Base-by-base conservation (phyloP, 2,113 vertebrate species). In the Trochalopteron elliotii region DNA sequence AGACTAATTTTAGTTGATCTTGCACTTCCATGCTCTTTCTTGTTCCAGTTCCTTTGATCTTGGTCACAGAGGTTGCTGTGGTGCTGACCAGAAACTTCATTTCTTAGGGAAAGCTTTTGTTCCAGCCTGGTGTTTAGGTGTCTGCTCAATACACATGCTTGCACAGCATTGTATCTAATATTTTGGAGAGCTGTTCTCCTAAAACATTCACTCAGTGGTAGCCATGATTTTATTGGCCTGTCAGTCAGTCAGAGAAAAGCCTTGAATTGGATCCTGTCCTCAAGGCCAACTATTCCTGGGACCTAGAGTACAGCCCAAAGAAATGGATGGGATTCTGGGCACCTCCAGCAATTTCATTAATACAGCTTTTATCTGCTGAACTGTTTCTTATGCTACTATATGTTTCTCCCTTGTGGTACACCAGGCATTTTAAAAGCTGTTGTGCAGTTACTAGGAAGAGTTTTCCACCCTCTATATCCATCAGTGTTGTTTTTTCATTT, bases 41-140 rank as follows among this genome's bases (percentile, higher is more conserved):
- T 75, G 13, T 79, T 90, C 39, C 16, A 60, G 9, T 91, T 89
- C 16, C 22, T 94, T 94, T 94, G 83, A 77, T 96, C 71, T 80
- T 0, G 0, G 49, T 83, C 23, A 30, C 47, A 80, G 90, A 59
- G 65, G 33, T 70, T 78, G 37, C 33, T 0, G 1, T 88, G 86
- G 57, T 74, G 40, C 14, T 88, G 82, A 77, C 59, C 76, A 93
- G 79, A 90, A 39, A 76, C 44, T 0, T 1, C 40, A 33, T n/a
- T 10, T 83, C 10, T 86, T 53, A 71, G 14, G 42, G 45, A 39
- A 70, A 42, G 28, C 40, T 55, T 91, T 90, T 82, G 27, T 71
- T 90, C 33, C 23, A 80, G 49, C 44, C 3, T 49, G 37, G 18
- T 76, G 13, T 72, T 93, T 47, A 56, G 25, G 17, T 65, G 53